Percentiles rank a stretch among this genome's conserved stretches.
Conservation (phyloP, 2,113 vertebrate species). For the Phaethon lepturus region DNA sequence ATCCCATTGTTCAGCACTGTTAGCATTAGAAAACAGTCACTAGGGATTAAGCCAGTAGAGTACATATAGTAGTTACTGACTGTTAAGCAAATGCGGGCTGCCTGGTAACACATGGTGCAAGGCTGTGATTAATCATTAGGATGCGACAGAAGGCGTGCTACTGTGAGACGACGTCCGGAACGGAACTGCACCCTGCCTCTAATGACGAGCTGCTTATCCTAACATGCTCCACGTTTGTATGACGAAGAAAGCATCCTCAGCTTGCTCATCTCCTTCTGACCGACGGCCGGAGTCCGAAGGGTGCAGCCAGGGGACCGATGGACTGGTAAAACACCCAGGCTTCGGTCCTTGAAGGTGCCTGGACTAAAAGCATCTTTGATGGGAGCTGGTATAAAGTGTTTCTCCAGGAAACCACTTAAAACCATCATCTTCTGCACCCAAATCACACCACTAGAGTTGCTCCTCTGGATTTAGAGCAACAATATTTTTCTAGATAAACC, state of each 20-base stretch:
- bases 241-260: neutral
- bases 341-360: neutral
- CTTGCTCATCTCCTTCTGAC: neutral
- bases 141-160: constrained; percentile 31
- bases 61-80: neutral
- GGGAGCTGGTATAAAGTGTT: neutral
- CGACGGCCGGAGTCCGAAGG: fast-evolving
- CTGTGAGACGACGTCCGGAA: constrained; percentile 8
- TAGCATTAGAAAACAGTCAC: constrained; percentile 42
- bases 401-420: neutral
- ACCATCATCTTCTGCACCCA: neutral
- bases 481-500: neutral
- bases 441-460: neutral
- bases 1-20: constrained; percentile 45
- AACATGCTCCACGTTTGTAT: neutral
- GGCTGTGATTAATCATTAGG: constrained; percentile 59
- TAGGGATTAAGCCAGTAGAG: constrained; percentile 36
- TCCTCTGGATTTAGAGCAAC: neutral
- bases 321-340: fast-evolving
- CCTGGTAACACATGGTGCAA: constrained; percentile 50
- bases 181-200: constrained; percentile 42
- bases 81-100: constrained; percentile 51
- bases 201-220: constrained; percentile 16
- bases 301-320: fast-evolving
- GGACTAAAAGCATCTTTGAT: neutral